phyloP scores from a whole-genome alignment of 2,797 vertebrate species.

The Valencia hispanica region DNA sequence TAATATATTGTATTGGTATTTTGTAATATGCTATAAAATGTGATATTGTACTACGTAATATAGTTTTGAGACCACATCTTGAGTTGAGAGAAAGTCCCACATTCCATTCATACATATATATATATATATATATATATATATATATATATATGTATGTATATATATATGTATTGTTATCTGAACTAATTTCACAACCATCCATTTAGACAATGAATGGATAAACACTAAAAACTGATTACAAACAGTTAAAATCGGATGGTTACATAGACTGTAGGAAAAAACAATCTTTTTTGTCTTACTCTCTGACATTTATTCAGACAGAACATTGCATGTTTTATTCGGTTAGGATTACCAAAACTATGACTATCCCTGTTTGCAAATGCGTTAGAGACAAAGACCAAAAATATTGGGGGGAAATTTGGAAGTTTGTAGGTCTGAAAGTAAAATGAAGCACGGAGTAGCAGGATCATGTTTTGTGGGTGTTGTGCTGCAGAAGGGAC shows the following conservation, averaged over 20 bases:
- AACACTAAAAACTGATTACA: no score
- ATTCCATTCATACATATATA: no score
- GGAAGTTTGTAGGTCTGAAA: background rate
- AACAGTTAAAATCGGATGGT: background rate
- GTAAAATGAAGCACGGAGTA: no score
- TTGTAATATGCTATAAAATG: background rate
- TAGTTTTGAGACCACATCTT: background rate
- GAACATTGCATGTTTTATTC: background rate
- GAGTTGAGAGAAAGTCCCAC: no score
- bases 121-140: no score
- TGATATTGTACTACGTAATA: no score
- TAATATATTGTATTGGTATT: background rate
- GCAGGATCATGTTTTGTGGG: no score
- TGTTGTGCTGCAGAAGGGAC: no score
- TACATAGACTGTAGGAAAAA: background rate
- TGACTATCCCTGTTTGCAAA: background rate
- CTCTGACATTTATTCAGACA: background rate
- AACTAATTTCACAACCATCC: background rate
- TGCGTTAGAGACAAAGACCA: background rate
- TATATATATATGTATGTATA: no score
- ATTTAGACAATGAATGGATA: no score
- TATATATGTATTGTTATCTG: background rate
- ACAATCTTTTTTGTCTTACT: background rate
- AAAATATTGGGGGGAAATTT: background rate
- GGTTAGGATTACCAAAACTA: background rate